These are phyloP conservation scores for Stichodactyla helianthus DNA, from an alignment of 64 coral and sea anemone species.

Conservation along the genomic window DNA sequence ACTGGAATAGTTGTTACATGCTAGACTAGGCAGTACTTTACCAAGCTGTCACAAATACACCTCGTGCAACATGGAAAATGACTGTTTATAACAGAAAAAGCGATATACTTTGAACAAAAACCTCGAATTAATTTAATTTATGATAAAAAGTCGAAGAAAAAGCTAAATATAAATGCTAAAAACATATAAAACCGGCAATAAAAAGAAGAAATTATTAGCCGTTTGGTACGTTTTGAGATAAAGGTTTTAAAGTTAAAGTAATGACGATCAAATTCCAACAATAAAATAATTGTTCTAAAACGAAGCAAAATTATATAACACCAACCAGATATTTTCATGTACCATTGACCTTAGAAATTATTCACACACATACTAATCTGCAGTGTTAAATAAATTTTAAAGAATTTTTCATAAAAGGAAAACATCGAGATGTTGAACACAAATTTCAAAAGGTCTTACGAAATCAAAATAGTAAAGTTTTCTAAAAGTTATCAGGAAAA, in stretches of 20 bases:
- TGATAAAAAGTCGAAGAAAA: neutral
- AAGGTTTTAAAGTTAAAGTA: neutral
- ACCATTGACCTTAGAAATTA: too few species aligned
- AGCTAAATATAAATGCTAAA: too few species aligned
- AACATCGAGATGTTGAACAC: too few species aligned
- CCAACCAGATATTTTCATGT: too few species aligned
- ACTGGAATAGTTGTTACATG: too few species aligned
- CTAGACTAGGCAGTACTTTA: too few species aligned
- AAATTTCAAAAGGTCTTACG: too few species aligned
- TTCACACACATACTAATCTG: too few species aligned
- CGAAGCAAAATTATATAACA: too few species aligned
- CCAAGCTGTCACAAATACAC: too few species aligned
- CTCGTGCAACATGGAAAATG: neutral
- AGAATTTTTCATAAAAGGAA: too few species aligned
- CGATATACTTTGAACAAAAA: constrained; percentile 9
- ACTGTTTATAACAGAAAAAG: neutral
- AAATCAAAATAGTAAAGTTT: neutral
- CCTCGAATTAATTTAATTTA: neutral
- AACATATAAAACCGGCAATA: neutral
- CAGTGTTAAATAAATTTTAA: too few species aligned
- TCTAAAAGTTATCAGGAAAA: neutral
- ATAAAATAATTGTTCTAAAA: neutral
- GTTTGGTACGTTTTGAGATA: neutral
- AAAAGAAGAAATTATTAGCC: neutral
- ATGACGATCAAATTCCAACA: neutral